Percentiles rank a stretch among this genome's conserved stretches.
These are phyloP conservation scores for Galago senegalensis DNA, from an alignment of 2,797 vertebrate species.

Conservation along the genomic window DNA sequence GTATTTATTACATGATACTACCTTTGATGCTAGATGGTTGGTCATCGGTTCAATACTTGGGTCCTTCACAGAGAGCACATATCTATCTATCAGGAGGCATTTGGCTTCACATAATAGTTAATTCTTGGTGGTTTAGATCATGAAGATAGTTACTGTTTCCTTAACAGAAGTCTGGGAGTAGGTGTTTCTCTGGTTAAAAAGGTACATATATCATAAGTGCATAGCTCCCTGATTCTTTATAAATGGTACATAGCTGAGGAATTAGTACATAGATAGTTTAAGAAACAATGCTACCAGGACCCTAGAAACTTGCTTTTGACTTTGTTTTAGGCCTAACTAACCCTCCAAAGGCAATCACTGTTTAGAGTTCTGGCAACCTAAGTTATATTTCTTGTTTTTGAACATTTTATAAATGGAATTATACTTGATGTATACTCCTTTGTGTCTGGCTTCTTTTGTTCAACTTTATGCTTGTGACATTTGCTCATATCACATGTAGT, in stretches of 20 bases:
- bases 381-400: slow-evolving; percentile 36
- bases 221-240: neutral
- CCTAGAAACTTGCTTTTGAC: neutral
- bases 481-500: neutral
- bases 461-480: neutral
- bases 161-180: neutral
- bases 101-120: neutral
- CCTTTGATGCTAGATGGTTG: neutral
- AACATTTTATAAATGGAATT: neutral
- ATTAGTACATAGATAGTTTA: neutral
- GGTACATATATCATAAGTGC: neutral
- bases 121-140: neutral
- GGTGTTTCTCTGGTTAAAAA: slow-evolving; percentile 23
- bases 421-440: neutral
- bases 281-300: neutral
- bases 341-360: neutral
- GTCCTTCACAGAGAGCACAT: neutral
- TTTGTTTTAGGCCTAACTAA: neutral
- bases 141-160: neutral
- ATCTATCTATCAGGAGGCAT: neutral
- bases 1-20: neutral
- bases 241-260: neutral
- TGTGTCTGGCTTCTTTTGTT: slow-evolving; percentile 44
- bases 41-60: neutral
- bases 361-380: neutral